Evolutionary conservation across 2,113 vertebrate genomes (phyloP), one percentile per base, ranked within the genome.

Genomic region (Zootoca vivipara): DNA sequence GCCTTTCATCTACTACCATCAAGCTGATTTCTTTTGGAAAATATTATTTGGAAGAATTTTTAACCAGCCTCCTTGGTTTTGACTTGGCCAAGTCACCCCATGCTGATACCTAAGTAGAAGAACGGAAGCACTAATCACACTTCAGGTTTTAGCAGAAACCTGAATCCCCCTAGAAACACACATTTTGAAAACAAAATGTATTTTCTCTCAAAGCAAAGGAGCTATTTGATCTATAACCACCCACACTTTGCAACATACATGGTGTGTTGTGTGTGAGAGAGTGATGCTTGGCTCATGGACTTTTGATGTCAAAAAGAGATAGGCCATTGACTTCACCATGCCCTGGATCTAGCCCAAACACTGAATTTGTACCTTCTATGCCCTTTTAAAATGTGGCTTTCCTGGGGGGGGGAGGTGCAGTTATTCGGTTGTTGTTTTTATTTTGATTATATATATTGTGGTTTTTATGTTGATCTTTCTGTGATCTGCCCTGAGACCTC

Each of bases 21-120:
- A 87, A 92, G 33, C 82, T 52, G 82, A 85, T 86, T 91, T 84
- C 90, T 88, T 92, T 90, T 84, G 79, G 69, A 94, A 85, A 94
- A 86, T 13, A 89, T 82, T 83, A 89, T n/a, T 93, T 86, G 90
- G 33, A 85, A 38, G n/a, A 40, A 73, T 91, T 91, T 84, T 89
- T 52, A 91, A 85, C 26, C 82, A 64, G 85, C 52, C 35, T 78
- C 28, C 78, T 3, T 78, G 83, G 86, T 92, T 30, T 69, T 73
- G 91, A 52, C 20, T 46, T 82, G 80, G 20, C 78, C 33, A 58
- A 62, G 33, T 79, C 65, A 70, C 69, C 42, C 26, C 24, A 72
- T 65, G 77, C 35, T 75, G 75, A 93, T 87, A 89, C 26, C 30
- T 64, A 46, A 84, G 4, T 85, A 82, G 40, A 77, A 62, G 78